Base-by-base conservation (phyloP, 2,113 vertebrate genomes). In the Anolis carolinensis region DNA sequence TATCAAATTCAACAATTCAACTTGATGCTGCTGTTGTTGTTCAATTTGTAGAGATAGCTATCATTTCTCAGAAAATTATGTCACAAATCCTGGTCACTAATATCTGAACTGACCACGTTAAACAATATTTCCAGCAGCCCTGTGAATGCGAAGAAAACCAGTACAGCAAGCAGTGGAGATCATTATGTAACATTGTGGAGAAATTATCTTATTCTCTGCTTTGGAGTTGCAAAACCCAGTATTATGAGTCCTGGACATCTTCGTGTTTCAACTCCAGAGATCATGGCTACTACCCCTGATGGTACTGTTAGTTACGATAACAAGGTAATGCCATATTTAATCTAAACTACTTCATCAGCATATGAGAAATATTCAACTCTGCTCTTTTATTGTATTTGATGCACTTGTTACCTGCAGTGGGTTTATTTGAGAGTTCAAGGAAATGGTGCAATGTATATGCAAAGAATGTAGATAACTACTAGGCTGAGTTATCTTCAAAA, bases 161-260 rank as follows among this genome's bases (percentile, higher is more conserved):
- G 97, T 93, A 98, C 97, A 0, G 97, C 97, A 1, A 86, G 97
- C 87, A 97, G 97, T 36, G 97, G 96, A 36, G 99, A 99, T 95
- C 98, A 94, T 94, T 99, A 98, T 83, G 97, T 99, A 83, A 98
- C 98, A n/a, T 94, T 99, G 86, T 99, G 99, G 99, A 97, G 99
- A 86, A 99, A 99, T 93, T 99, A 99, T 93, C 97, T 99, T 81
- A 99, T 99, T 93, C 95, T 99, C 87, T 99, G 99, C 91, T 98
- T 99, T 62, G 98, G 98, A 48, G 98, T 99, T 32, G 98, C 98
- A 83, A 99, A 98, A 85, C 98, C 98, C 36, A 99, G 98, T 93
- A 99, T 99, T 94, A 99, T 99, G 99, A 99, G 98, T 82, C 98
- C 99, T 0, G 99, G 99, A 50, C 98, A 99, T 93, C 95, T 99